Evolutionary conservation across 2,888 invertebrate species (phyloP).

Genomic region (Scaptomyza tumidula): DNA sequence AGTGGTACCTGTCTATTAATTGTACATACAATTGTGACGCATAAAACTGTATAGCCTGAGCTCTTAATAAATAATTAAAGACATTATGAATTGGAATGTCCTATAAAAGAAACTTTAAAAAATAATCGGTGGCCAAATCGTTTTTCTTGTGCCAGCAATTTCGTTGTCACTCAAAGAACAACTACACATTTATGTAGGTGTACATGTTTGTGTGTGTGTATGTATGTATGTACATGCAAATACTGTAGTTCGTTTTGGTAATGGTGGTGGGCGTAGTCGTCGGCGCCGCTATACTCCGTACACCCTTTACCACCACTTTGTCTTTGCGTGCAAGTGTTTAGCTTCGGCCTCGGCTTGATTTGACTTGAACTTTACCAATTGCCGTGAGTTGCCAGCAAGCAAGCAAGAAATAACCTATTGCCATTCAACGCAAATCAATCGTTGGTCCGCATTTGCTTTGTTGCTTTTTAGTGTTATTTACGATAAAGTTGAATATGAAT

Average conservation of each 20-base stretch:
- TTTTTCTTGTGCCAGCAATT: slow-evolving; percentile 12
- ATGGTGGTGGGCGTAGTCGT: slow-evolving; percentile 65
- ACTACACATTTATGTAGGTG: slow-evolving; percentile 2
- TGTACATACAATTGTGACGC: slow-evolving; percentile 21
- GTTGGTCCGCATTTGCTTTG: slow-evolving; percentile 18
- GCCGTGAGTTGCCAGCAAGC: slow-evolving; percentile 26
- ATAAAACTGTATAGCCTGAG: slow-evolving; percentile 11
- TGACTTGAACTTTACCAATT: slow-evolving; percentile 55
- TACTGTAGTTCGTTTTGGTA: slow-evolving; percentile 48
- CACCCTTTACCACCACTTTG: slow-evolving; percentile 10
- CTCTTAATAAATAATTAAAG: slow-evolving; percentile 7
- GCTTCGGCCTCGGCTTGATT: slow-evolving; percentile 52
- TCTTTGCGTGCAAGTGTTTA: slow-evolving; percentile 47
- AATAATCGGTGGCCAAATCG: neutral
- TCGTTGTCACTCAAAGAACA: slow-evolving; percentile 11
- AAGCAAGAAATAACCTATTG: slow-evolving; percentile 49
- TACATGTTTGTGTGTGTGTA: slow-evolving; percentile 13
- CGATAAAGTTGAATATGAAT: slow-evolving; percentile 53
- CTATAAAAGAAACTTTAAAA: slow-evolving; percentile 9
- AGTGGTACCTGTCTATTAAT: slow-evolving; percentile 16
- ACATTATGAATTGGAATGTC: slow-evolving; percentile 6
- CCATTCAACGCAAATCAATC: slow-evolving; percentile 51
- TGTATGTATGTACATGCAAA: slow-evolving; percentile 50
- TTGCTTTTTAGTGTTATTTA: slow-evolving; percentile 19
- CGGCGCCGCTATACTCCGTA: slow-evolving; percentile 51